Conservation (phyloP, 1,140 invertebrate species). For the Scaptomyza pallida region DNA sequence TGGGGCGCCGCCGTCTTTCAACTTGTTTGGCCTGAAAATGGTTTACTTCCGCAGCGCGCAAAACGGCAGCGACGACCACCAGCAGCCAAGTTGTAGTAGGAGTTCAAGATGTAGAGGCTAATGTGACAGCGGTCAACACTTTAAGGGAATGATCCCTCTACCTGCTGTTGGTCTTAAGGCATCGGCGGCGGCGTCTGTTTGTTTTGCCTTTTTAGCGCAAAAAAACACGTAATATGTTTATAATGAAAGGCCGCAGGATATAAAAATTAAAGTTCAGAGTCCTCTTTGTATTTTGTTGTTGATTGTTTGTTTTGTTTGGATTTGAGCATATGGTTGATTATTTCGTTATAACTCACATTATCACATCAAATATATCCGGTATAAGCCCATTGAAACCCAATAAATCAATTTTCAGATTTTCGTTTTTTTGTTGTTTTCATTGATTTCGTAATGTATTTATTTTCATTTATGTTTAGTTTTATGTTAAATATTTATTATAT, state of each 20-base stretch:
- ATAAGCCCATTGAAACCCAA: too few relatives aligned
- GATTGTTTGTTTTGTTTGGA: conserved; percentile 48
- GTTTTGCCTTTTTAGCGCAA: conserved; percentile 60
- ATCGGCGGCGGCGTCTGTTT: conserved; percentile 75
- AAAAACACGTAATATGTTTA: conserved; percentile 80
- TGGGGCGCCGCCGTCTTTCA: conserved; percentile 70
- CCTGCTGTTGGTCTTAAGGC: conserved; percentile 26
- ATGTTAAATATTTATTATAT: conserved; percentile 61
- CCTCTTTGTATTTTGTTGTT: conserved; percentile 55
- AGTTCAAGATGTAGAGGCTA: conserved; percentile 44
- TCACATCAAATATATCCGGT: conserved; percentile 59
- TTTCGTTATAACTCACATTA: conserved; percentile 54
- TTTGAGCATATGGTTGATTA: conserved; percentile 58
- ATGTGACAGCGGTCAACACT: conserved; percentile 77
- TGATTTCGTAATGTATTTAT: conserved; percentile 75
- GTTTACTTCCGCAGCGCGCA: conserved; percentile 69
- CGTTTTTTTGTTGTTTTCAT: conserved; percentile 26
- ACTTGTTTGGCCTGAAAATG: conserved; percentile 60
- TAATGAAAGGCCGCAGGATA: conserved; percentile 63
- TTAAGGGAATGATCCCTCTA: conserved; percentile 56
- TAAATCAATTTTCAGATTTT: background rate
- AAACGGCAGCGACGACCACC: conserved; percentile 44
- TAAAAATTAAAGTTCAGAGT: conserved; percentile 1
- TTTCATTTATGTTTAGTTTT: conserved; percentile 61
- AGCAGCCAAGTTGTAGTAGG: conserved; percentile 64